Evolutionary conservation across 2,797 vertebrate genomes (phyloP), one percentile per base, ranked within the genome.

Genomic region (Chromis chromis): DNA sequence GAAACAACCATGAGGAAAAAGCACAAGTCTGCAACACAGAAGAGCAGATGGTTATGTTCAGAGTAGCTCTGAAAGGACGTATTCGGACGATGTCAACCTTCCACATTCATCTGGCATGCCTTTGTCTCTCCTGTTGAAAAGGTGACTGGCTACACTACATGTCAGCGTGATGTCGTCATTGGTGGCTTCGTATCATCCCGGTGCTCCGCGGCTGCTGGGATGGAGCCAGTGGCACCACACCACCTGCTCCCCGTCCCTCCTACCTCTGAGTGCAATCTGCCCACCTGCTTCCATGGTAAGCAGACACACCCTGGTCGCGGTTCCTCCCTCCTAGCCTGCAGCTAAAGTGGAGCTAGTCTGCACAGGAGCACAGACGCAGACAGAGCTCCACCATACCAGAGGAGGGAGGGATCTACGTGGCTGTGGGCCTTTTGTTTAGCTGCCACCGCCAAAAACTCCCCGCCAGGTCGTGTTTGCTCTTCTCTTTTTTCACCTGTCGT

Each of bases 261-360:
- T 64, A 72, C 87, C 82, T 81, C 73, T 57, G 40, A 70, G 63
- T 49, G 78, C 78, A 73, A 62, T 79, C 77, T 81, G 57, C 86
- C 72, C 90, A 94, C 90, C 92, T 93, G 91, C 85, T 81, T 80
- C 68, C 77, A 80, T 79, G 82, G 72, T 78, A 57, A 82, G 62
- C 80, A 84, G 87, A 87, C 91, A 91, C 91, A 89, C 91, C 90
- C 89, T 86, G 69, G 62, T 74, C 69, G 65, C 57, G 22, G 60
- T 75, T 78, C 78, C 82, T 66, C 70, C 82, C 75, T 79, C 55
- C 44, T 68, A 56, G 79, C 82, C 85, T 84, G 82, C 74, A 83
- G 92, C 86, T 82, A 78, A 75, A 82, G 48, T 25, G 27, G 64
- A 82, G 83, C 81, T 86, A 59, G 82, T 86, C 74, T 74, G 74